These are phyloP conservation scores for Steinernema khuongi DNA, from an alignment of 1,140 invertebrate species.

Conservation along the genomic window DNA sequence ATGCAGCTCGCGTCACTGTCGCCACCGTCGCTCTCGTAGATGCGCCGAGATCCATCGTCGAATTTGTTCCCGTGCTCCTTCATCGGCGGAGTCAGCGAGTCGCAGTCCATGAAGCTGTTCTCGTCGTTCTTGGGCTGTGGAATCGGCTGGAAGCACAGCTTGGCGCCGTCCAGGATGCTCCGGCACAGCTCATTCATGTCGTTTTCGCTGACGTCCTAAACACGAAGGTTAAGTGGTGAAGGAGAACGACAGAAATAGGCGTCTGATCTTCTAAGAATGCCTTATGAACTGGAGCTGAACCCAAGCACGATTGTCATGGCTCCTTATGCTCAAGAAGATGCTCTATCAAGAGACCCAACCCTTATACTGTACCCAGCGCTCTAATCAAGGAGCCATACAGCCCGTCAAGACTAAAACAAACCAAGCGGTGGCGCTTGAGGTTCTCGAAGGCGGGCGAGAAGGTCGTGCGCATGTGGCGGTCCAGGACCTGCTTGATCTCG, in stretches of 20 bases:
- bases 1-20: slow-evolving; percentile 5
- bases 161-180: neutral
- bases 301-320: too few relatives aligned
- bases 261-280: too few relatives aligned
- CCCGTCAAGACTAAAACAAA: neutral
- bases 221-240: neutral
- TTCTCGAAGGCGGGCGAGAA: neutral
- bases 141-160: neutral
- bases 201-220: neutral
- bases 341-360: too few relatives aligned
- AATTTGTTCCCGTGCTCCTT: neutral
- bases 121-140: neutral
- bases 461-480: neutral
- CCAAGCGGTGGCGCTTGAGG: neutral
- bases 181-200: neutral
- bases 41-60: neutral
- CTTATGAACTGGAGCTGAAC: too few relatives aligned
- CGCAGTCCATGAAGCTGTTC: neutral
- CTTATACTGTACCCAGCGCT: too few relatives aligned
- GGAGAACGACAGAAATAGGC: too few relatives aligned
- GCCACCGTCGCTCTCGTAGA: slow-evolving; percentile 9
- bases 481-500: neutral
- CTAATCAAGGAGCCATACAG: neutral
- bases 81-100: neutral
- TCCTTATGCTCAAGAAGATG: too few relatives aligned